Evolutionary conservation across 2,113 vertebrate genomes (phyloP).

Genomic region (Turdus rufiventris): DNA sequence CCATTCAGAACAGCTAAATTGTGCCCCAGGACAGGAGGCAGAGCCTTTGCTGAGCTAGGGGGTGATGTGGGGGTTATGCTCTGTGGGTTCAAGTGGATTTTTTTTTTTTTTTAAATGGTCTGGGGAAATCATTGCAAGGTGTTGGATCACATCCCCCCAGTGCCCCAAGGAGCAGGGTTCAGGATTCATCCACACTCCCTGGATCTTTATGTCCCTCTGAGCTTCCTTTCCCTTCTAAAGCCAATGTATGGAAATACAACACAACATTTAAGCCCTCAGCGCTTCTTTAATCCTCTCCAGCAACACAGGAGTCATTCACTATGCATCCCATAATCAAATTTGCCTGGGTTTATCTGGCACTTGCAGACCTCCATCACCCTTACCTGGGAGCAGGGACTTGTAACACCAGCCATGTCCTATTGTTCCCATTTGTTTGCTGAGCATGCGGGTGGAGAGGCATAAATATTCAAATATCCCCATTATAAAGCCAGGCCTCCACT

Average conservation of each 20-base stretch:
- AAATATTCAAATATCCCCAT: conserved; percentile 66
- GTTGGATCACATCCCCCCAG: background rate
- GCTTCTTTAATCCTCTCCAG: conserved; percentile 22
- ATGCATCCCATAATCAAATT: background rate
- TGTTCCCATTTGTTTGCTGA: conserved; percentile 46
- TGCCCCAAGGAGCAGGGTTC: background rate
- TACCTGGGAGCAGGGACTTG: background rate
- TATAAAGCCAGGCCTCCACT: conserved; percentile 59
- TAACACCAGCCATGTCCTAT: conserved; percentile 30
- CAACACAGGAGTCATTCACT: background rate
- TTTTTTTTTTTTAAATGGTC: background rate
- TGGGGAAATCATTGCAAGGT: fast-evolving
- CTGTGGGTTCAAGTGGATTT: background rate
- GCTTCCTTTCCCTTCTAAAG: background rate
- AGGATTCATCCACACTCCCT: fast-evolving
- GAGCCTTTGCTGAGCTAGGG: fast-evolving
- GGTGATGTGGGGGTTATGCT: fast-evolving
- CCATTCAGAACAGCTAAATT: background rate
- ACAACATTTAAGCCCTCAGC: background rate
- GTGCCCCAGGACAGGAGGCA: background rate
- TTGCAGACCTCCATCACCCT: background rate
- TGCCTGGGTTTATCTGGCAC: conserved; percentile 3
- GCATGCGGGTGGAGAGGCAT: background rate
- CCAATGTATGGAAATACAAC: background rate
- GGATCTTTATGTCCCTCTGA: too few relatives aligned